Conservation (phyloP, 2,888 invertebrate species). For the Oligia strigilis region DNA sequence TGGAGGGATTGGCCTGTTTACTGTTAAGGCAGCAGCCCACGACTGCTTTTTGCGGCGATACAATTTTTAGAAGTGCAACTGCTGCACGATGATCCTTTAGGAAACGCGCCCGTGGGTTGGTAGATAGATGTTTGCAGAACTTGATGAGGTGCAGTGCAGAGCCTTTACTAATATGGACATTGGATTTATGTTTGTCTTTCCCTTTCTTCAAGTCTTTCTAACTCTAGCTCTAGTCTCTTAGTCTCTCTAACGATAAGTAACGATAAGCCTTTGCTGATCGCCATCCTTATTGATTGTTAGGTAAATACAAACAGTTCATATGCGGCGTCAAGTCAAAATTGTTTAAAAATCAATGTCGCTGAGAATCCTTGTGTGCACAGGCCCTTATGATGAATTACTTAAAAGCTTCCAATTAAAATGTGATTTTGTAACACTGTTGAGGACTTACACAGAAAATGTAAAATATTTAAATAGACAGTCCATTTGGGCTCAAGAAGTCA, state of each 20-base stretch:
- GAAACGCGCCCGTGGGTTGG: too few relatives aligned
- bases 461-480: not conserved
- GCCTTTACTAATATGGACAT: not conserved
- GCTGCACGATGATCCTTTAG: not conserved
- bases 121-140: not conserved
- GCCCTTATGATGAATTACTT: not conserved
- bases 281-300: not conserved
- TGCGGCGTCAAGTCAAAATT: not conserved
- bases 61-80: not conserved
- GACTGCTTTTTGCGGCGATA: not conserved
- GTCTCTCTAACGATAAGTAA: not conserved
- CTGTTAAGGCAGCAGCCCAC: not conserved
- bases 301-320: not conserved
- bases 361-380: not conserved
- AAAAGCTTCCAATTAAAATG: not conserved
- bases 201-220: too few relatives aligned
- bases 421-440: not conserved
- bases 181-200: not conserved
- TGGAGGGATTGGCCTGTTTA: slow-evolving; percentile 14
- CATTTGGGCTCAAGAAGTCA: too few relatives aligned
- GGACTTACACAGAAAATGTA: not conserved
- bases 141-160: not conserved
- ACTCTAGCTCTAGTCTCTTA: not conserved
- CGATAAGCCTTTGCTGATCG: not conserved
- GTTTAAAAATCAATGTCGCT: not conserved